A percentile compares a stretch with the other conserved stretches of the same genome.
phyloP scores from a whole-genome alignment of 2,113 vertebrate species.

The Cettia cetti region DNA sequence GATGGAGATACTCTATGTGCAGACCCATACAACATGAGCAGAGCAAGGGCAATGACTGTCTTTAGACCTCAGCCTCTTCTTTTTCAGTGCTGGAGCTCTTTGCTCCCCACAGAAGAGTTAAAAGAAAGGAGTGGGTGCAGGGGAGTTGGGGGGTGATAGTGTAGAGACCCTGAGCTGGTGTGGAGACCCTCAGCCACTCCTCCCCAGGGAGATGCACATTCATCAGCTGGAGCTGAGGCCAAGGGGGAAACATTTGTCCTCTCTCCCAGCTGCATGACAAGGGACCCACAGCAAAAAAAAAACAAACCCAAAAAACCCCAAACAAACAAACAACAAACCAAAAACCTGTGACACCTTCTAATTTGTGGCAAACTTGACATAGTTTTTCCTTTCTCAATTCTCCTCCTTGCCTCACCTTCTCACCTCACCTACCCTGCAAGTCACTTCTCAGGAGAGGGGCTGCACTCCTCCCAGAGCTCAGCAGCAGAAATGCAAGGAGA shows the following conservation, averaged over 20 bases:
- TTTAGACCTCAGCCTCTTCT: not conserved
- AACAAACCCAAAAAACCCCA: too few relatives aligned
- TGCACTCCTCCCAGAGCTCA: not conserved
- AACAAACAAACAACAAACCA: too few relatives aligned
- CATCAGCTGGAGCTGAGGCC: not conserved
- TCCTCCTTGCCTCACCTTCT: not conserved
- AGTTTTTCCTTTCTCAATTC: not conserved
- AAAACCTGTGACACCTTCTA: not conserved
- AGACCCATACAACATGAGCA: not conserved
- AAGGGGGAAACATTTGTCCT: not conserved
- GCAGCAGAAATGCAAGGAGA: not conserved
- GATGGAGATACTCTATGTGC: not conserved
- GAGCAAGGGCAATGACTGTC: not conserved
- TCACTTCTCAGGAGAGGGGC: accelerated
- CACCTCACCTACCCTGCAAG: not conserved
- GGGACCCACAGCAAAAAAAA: not conserved
- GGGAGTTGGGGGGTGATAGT: not conserved
- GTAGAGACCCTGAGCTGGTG: too few relatives aligned
- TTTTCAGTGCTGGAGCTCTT: not conserved
- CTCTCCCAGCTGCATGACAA: not conserved
- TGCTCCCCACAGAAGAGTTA: not conserved
- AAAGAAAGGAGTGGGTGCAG: not conserved
- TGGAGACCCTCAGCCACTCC: not conserved
- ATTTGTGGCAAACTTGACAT: accelerated
- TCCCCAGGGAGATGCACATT: not conserved